Base-by-base conservation (phyloP, 1,140 invertebrate genomes). In the Atta cephalotes region DNA sequence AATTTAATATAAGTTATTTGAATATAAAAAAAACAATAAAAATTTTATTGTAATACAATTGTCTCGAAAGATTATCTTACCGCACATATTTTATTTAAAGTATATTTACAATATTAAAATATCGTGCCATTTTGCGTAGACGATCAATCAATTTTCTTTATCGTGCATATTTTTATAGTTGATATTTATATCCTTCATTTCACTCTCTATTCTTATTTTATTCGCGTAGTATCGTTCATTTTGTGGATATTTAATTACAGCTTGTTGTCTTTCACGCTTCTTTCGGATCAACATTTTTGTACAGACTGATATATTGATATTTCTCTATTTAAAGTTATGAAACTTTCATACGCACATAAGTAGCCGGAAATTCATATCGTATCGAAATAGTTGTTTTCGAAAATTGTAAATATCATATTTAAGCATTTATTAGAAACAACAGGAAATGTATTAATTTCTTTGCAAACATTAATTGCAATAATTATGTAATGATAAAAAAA, bases 301-400 rank as follows among this genome's bases (percentile, higher is more conserved):
- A 39, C n/a, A 49, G 63, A 60, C 39, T 12, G 28, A 56, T 51
- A 21, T 53, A 80, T 80, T 65, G n/a, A 70, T 39, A 35, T 25
- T 58, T 56, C 51, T 71, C 10, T 31, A 71, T 58, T 70, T 25
- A 18, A 31, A 65, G 28, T 53, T 35, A 53, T 6, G 56, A 62
- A 70, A 31, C 35, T 28, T 28, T 53, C 31, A 53, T 28, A 21
- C 3, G 25, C 18, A 31, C 10, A 58, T 10, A 21, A 25, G 49
- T 70, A 58, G 10, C 45, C 28, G 49, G 65, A 81, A 81, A 81
- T 81, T 71, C 71, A 81, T 70, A 70, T 56, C 31, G 39, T 18
- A 18, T 18, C 16, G 45, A 66, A 81, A 81, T 16, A 39, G 14
- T 10, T 12, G 14, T 56, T 70, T 7, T 80, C 10, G 49, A 21